Evolutionary conservation across 2,888 invertebrate species (phyloP).

Genomic region (Anoplius nigerrimus): DNA sequence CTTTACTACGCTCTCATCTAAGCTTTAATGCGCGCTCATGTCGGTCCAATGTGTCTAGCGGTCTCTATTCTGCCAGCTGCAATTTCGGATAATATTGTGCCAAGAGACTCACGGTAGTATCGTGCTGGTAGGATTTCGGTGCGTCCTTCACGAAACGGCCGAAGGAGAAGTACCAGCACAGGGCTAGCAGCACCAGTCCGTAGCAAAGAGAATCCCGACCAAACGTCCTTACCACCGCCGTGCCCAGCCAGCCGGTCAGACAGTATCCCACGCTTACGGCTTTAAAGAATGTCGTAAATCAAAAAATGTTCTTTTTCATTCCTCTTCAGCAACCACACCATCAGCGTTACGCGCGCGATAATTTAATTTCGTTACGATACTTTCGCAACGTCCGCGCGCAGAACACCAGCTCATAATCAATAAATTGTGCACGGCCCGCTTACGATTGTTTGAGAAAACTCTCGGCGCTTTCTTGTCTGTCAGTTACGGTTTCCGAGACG

Average conservation of each 20-base stretch:
- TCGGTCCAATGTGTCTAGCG: too few relatives aligned
- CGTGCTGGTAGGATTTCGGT: conserved; percentile 74
- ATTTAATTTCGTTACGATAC: not conserved
- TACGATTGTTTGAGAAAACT: not conserved
- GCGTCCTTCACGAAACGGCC: conserved; percentile 78
- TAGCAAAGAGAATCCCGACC: conserved; percentile 78
- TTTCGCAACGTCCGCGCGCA: not conserved
- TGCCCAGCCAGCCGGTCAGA: conserved; percentile 77
- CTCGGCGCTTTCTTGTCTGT: not conserved
- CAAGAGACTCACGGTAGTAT: conserved; percentile 68
- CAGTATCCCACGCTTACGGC: conserved; percentile 79
- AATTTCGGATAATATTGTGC: not conserved
- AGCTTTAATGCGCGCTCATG: not conserved
- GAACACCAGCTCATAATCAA: not conserved
- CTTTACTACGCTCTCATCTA: not conserved
- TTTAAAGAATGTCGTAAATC: conserved; percentile 53
- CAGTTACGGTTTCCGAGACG: not conserved
- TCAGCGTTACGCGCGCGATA: not conserved
- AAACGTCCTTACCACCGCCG: conserved; percentile 76
- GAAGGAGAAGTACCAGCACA: conserved; percentile 78
- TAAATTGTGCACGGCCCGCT: too few relatives aligned
- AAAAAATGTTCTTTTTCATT: too few relatives aligned
- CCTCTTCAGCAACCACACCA: not conserved
- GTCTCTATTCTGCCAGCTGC: too few relatives aligned
- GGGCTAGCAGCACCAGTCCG: conserved; percentile 74